Conservation (phyloP, 2,113 vertebrate species). For the Xiphophorus hellerii region DNA sequence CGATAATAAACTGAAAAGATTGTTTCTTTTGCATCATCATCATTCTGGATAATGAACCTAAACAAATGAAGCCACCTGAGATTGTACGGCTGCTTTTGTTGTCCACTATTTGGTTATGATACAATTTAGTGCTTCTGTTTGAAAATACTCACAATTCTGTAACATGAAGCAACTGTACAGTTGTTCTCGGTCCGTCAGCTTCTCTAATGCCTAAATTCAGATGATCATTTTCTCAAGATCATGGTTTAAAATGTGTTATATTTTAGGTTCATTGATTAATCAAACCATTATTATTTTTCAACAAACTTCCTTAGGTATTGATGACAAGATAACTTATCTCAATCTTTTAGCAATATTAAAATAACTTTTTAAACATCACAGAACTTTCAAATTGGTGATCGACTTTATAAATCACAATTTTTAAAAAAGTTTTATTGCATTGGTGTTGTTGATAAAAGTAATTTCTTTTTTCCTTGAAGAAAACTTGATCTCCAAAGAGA, state of each 20-base stretch:
- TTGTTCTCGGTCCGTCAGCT: background rate
- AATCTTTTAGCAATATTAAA: too few relatives aligned
- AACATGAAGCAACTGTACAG: too few relatives aligned
- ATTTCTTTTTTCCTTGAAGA: background rate
- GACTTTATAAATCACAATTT: too few relatives aligned
- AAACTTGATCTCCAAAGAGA: background rate
- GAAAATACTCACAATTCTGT: too few relatives aligned
- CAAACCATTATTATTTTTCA: background rate
- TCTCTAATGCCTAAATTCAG: background rate
- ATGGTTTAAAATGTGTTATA: too few relatives aligned
- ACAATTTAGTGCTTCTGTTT: background rate
- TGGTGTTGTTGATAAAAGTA: too few relatives aligned
- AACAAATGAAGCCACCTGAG: background rate
- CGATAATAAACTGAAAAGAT: background rate
- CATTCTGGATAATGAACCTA: background rate
- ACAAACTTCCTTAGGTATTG: background rate
- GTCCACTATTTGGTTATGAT: background rate
- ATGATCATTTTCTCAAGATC: too few relatives aligned
- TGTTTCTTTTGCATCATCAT: too few relatives aligned
- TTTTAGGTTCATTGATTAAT: too few relatives aligned
- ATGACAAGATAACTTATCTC: background rate
- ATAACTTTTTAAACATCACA: background rate
- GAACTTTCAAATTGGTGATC: background rate
- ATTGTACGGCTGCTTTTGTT: background rate
- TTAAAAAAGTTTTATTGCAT: too few relatives aligned